Evolutionary conservation across 2,797 vertebrate species (phyloP), one percentile per base, ranked within the genome.

Genomic region (Diplodus puntazzo): DNA sequence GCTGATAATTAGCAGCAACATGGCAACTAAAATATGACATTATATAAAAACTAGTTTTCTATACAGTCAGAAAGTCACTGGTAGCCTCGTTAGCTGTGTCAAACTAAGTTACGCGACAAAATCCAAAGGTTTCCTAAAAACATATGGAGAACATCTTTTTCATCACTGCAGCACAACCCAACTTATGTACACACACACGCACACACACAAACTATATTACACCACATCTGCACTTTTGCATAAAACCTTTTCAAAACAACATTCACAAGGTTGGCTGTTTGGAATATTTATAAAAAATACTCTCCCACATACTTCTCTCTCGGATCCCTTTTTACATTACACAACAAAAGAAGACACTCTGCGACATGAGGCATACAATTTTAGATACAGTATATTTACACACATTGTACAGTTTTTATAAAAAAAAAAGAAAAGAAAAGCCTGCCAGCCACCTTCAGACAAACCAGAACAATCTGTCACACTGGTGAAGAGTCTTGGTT

Each of bases 271-370:
- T 85, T 85, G 48, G 67, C 79, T 87, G 65, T 72, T 91, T 64
- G 48, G 69, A 92, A 92, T 89, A 88, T 86, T 90, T 90, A 87
- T 39, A 89, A 95, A 94, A 91, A 90, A 94, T 86, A 92, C 81
- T 91, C 63, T 83, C 73, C 77, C 30, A 63, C 50, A 72, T 65
- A 54, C 13, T 57, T 85, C 79, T 74, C 79, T 74, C 65, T 79
- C 70, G 55, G 63, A 75, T 85, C 73, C 52, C 69, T 79, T 80
- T 39, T 86, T 82, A 84, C 73, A 73, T 64, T 77, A 68, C 78
- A 89, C 84, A 88, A 90, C 73, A 88, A 90, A 88, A 89, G 16
- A 81, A 84, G 70, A 92, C 83, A 89, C 80, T 50, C 83, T 55
- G 77, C 66, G 87, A 92, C 82, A 75, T 25, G 61, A 85, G 64